phyloP scores from a whole-genome alignment of 2,888 invertebrate species.

The Catocala sponsa region DNA sequence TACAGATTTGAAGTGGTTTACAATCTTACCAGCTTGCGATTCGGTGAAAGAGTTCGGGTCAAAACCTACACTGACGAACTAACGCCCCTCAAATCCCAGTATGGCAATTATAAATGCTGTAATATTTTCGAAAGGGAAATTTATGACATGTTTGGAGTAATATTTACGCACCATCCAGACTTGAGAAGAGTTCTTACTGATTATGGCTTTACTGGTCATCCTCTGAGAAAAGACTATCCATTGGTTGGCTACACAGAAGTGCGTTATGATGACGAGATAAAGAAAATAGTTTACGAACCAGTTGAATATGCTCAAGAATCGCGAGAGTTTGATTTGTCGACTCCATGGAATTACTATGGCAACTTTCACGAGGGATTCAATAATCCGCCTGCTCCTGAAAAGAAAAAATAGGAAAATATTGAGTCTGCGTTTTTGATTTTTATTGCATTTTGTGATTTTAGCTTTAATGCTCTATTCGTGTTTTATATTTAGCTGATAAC shows the following conservation, averaged over 20 bases:
- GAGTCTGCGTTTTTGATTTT: background rate
- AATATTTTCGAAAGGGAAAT: conserved; percentile 76
- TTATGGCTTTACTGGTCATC: conserved; percentile 81
- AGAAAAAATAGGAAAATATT: background rate
- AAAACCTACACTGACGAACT: conserved; percentile 82
- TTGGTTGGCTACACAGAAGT: conserved; percentile 77
- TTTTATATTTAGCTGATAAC: too few species aligned
- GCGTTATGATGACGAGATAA: conserved; percentile 80
- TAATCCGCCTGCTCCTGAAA: conserved; percentile 31
- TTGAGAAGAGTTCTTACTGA: conserved; percentile 79
- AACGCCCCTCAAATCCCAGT: conserved; percentile 74
- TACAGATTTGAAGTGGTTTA: conserved; percentile 79
- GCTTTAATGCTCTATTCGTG: too few species aligned
- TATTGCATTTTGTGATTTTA: too few species aligned
- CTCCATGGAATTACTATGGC: conserved; percentile 77
- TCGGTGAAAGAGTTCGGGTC: conserved; percentile 62
- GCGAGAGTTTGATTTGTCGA: conserved; percentile 66
- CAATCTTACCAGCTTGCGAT: conserved; percentile 70
- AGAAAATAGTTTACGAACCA: conserved; percentile 81
- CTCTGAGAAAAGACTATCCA: conserved; percentile 81
- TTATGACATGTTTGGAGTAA: conserved; percentile 79
- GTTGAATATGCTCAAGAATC: conserved; percentile 77
- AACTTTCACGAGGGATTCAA: conserved; percentile 76
- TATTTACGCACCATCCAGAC: conserved; percentile 80
- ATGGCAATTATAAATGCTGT: conserved; percentile 63